Evolutionary conservation across 2,113 vertebrate genomes (phyloP).

Genomic region (Columba livia): DNA sequence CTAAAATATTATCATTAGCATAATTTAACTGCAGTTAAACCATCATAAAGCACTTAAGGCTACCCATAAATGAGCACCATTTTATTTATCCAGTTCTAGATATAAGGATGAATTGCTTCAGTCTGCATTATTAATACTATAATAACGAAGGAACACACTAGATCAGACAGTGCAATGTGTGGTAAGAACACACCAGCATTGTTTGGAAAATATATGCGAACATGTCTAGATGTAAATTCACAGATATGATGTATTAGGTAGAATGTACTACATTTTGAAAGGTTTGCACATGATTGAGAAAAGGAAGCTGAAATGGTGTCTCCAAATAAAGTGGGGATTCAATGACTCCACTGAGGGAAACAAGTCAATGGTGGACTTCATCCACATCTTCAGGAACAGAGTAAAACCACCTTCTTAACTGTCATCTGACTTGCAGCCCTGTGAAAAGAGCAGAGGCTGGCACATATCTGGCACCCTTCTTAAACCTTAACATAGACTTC

Average conservation of each 20-base stretch:
- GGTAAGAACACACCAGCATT: neutral
- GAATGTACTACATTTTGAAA: neutral
- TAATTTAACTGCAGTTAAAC: neutral
- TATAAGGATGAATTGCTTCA: neutral
- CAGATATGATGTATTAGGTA: neutral
- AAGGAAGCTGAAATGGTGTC: neutral
- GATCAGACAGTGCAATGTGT: neutral
- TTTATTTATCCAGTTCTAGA: neutral
- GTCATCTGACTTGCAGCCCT: neutral
- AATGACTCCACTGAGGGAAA: neutral
- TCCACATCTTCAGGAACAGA: neutral
- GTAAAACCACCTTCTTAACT: neutral
- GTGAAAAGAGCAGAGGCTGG: neutral
- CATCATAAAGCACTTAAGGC: neutral
- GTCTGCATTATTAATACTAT: neutral
- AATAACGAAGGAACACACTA: neutral
- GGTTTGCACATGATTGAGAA: neutral
- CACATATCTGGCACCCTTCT: neutral
- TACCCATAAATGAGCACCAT: neutral
- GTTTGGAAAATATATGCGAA: neutral
- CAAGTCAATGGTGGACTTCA: neutral
- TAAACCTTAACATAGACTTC: neutral
- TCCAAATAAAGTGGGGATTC: neutral
- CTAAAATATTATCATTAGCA: neutral
- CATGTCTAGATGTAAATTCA: rapidly evolving